phyloP scores from a whole-genome alignment of 2,113 vertebrate species.

The Cottus gobio region DNA sequence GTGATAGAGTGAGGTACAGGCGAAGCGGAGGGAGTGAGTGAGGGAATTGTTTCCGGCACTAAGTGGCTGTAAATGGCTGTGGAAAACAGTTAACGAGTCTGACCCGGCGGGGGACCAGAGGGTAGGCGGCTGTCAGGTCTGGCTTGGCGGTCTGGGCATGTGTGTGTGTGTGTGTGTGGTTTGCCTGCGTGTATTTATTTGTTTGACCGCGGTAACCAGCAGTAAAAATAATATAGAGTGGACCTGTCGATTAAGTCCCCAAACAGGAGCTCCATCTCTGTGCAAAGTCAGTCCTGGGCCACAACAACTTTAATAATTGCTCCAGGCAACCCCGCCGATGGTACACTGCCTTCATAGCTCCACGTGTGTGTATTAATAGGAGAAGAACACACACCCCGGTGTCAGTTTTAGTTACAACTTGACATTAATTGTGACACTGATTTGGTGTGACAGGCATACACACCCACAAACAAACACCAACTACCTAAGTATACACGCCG shows the following conservation, averaged over 20 bases:
- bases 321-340: constrained; percentile 37
- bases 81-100: constrained; percentile 56
- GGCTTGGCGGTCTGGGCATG: constrained; percentile 22
- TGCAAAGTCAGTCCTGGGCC: constrained; percentile 37
- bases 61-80: constrained; percentile 62
- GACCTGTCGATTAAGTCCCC: constrained; percentile 53
- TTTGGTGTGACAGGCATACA: constrained; percentile 52
- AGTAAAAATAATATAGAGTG: constrained; percentile 66
- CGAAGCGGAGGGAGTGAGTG: constrained; percentile 1
- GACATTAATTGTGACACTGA: constrained; percentile 67
- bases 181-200: constrained; percentile 43
- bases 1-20: constrained; percentile 1
- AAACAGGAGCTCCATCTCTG: constrained; percentile 23
- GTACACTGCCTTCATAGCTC: constrained; percentile 1
- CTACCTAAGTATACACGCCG: constrained; percentile 19
- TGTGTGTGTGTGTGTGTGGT: constrained; percentile 12
- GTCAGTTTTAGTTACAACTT: constrained; percentile 55
- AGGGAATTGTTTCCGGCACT: constrained; percentile 36
- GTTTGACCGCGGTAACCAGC: constrained; percentile 31
- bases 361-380: neutral
- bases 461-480: constrained; percentile 25
- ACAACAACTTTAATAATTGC: constrained; percentile 60
- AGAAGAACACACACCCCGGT: constrained; percentile 20
- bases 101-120: constrained; percentile 20
- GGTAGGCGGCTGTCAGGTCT: no score